Conservation (phyloP, 2,113 vertebrate species). For the Progne subis region DNA sequence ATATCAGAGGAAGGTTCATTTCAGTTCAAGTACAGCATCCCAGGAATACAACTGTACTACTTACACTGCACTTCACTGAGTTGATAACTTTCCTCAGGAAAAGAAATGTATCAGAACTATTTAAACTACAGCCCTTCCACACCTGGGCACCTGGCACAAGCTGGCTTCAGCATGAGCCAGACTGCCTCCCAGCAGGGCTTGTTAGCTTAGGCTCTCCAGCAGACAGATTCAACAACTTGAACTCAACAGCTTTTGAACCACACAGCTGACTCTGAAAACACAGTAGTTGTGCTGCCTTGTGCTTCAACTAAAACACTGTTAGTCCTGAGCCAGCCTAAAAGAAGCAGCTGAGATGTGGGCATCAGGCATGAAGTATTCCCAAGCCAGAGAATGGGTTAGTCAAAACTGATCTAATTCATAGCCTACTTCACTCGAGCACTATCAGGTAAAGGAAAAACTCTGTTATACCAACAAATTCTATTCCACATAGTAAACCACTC, state of each 20-base stretch:
- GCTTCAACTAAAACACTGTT: neutral
- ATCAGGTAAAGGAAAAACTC: neutral
- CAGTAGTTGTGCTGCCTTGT: neutral
- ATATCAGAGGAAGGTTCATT: neutral
- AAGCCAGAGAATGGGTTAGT: neutral
- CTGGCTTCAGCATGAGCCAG: neutral
- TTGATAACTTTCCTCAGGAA: neutral
- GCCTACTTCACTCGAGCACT: neutral
- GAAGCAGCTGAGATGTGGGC: neutral
- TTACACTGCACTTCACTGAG: neutral
- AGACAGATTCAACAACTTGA: neutral
- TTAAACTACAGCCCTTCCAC: neutral
- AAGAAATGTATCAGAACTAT: neutral
- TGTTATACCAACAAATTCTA: neutral
- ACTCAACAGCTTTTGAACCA: neutral
- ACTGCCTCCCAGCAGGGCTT: neutral
- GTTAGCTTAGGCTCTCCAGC: neutral
- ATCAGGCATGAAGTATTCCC: fast-evolving
- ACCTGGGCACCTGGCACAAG: neutral
- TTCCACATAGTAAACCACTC: neutral
- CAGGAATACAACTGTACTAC: neutral
- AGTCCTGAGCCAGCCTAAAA: neutral
- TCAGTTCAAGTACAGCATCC: neutral
- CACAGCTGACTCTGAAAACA: neutral
- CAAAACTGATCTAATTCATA: neutral